Base-by-base conservation (phyloP, 1,140 invertebrate genomes). In the Conus ventricosus region DNA sequence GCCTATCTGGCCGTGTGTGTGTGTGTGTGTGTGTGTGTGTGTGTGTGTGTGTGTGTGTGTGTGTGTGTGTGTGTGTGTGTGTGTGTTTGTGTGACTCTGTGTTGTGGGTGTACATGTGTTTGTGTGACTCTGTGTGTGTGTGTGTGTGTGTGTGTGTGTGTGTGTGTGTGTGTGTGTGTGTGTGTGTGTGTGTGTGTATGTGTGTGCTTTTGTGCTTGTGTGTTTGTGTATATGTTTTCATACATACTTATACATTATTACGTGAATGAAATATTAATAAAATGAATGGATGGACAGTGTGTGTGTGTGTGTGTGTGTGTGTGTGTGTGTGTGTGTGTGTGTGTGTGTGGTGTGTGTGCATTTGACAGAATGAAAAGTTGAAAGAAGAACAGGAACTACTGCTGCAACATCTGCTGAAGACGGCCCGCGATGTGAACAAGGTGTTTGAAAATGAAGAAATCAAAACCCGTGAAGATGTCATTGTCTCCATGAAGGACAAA, bases 301-400 rank as follows among this genome's bases (percentile, higher is more conserved):
- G 67, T 25, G 67, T 75, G 67, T 75, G 67, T 75, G 4, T 75
- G 67, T 75, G 67, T 75, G 67, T 75, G n/a, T 75, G 67, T 75
- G 67, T 75, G 67, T 75, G 67, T 75, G 20, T 75, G 67, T 75
- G 67, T 75, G 67, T 7, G 17, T 75, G 67, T 75, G 67, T 25
- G 39, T 78, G 76, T 78, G 76, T 39, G n/a, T 78, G 76, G 76
- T 39, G 25, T 78, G 25, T 78, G 76, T 78, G 76, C 17, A 39
- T 87, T 86, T 20, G 88, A 51, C 76, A 94, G 94, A 95, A 94
- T 94, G 92, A 93, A 20, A 93, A 94, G 27, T 89, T 95, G 51
- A 92, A 93, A 76, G 85, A 89, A 17, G 94, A 95, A 78, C 94
- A 95, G 82, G 89, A 91, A 25, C 60, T 93, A 11, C 85, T 94